A percentile compares a stretch with the other conserved stretches of the same genome.
Conservation (phyloP, 2,113 vertebrate genomes). For the Clupea harengus region DNA sequence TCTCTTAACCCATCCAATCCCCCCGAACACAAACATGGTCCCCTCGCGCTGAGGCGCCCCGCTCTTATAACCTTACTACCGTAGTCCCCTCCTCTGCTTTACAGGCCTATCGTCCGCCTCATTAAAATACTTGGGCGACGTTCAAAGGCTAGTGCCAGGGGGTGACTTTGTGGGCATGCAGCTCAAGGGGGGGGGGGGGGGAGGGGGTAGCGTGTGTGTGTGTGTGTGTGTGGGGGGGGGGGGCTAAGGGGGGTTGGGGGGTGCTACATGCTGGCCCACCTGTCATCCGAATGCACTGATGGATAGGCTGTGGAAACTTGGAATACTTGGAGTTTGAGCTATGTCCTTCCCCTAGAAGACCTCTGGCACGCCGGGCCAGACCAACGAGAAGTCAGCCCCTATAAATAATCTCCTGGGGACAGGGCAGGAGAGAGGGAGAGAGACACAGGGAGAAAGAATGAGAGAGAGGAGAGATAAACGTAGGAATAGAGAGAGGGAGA, state of each 20-base stretch:
- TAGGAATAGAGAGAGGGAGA: not conserved
- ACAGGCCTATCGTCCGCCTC: conserved; percentile 30
- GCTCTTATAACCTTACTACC: not conserved
- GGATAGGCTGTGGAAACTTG: conserved; percentile 64
- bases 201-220: conserved; percentile 3
- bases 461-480: not conserved
- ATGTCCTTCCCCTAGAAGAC: conserved; percentile 66
- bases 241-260: not conserved
- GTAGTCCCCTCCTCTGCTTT: conserved; percentile 36
- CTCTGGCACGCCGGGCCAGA: conserved; percentile 57
- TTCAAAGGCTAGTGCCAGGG: conserved; percentile 62
- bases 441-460: not conserved
- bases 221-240: conserved; percentile 40
- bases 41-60: not conserved
- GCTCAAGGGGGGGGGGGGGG: conserved; percentile 29
- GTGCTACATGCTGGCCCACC: conserved; percentile 14
- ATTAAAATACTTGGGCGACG: conserved; percentile 64
- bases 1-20: not conserved
- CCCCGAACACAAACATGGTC: conserved; percentile 1
- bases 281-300: conserved; percentile 65
- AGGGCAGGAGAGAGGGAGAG: not conserved
- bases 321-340: conserved; percentile 67
- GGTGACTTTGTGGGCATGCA: conserved; percentile 46
- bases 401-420: conserved; percentile 64
- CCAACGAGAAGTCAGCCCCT: conserved; percentile 51